These are phyloP conservation scores for Miltochrista miniata DNA, from an alignment of 2,888 invertebrate genomes.

Conservation along the genomic window DNA sequence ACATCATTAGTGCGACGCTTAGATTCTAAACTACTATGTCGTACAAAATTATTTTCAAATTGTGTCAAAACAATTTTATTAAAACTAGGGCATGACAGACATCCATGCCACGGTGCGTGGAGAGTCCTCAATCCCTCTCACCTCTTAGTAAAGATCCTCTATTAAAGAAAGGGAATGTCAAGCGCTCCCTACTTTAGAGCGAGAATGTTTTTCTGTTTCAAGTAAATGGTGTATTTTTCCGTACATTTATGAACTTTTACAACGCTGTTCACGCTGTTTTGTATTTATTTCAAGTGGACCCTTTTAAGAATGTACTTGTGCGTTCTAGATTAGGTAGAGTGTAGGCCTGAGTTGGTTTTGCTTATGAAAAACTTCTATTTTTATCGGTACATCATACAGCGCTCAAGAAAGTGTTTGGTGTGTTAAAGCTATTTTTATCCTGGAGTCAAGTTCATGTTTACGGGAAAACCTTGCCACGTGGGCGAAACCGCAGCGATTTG, in stretches of 20 bases:
- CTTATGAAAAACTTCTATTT: no score
- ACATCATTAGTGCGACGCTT: slow-evolving; percentile 50
- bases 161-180: slow-evolving; percentile 47
- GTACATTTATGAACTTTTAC: slow-evolving; percentile 17
- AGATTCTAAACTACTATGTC: slow-evolving; percentile 46
- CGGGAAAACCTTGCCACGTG: no score
- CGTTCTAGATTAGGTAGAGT: no score
- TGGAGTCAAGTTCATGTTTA: no score
- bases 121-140: slow-evolving; percentile 42
- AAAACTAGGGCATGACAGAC: slow-evolving; percentile 64
- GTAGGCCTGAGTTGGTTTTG: no score
- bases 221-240: slow-evolving; percentile 41
- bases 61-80: slow-evolving; percentile 51
- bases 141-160: slow-evolving; percentile 60
- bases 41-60: slow-evolving; percentile 42
- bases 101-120: slow-evolving; percentile 52
- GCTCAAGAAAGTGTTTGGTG: no score
- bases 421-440: no score
- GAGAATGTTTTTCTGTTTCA: slow-evolving; percentile 54
- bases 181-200: slow-evolving; percentile 39
- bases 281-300: no score
- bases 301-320: no score
- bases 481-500: no score
- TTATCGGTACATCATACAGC: no score
- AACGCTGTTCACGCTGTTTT: not conserved